Base-by-base conservation (phyloP, 2,888 invertebrate genomes). In the Ophraella communa region DNA sequence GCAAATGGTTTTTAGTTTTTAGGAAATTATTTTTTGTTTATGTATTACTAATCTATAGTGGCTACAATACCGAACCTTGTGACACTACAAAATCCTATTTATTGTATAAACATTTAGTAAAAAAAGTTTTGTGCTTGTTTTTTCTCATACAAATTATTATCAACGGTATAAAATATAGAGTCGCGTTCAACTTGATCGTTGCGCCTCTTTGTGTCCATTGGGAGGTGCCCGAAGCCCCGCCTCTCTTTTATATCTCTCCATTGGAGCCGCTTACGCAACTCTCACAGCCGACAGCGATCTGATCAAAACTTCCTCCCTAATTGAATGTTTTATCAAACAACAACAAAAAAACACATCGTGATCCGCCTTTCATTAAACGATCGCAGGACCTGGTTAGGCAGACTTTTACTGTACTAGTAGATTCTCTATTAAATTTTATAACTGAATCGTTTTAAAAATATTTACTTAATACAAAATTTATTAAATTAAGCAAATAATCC, bases 121-220 rank as follows among this genome's bases (percentile, higher is more conserved):
- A 17, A 17, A 7, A 1, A 42, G 11, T n/a, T 42, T 7, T 4
- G 5, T 5, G 17, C 4, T 42, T 2, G 10, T 0, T n/a, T n/a
- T n/a, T n/a, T n/a, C n/a, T n/a, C n/a, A n/a, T n/a, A n/a, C n/a
- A n/a, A n/a, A n/a, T n/a, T n/a, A n/a, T n/a, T n/a, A n/a, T n/a
- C n/a, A n/a, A n/a, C n/a, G n/a, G n/a, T n/a, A n/a, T n/a, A n/a
- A n/a, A 24, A 33, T 21, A 23, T 11, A 11, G 24, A 39, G 42
- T 42, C 39, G 1, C 0, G 14, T n/a, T 49, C 4, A 33, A 14
- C 7, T 10, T n/a, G n/a, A 10, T 17, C 30, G 56, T 49, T 57
- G 59, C 58, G 49, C 79, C 72, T 71, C 69, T 71, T 69, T 74
- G 75, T 76, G 77, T 77, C 77, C 75, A 77, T 77, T 78, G 77